A percentile compares a stretch with the other conserved stretches of the same genome.
Evolutionary conservation across 30 jellyfish, hydroid and myxozoan species (phyloP).

Genomic region (Phacellophora camtschatica): DNA sequence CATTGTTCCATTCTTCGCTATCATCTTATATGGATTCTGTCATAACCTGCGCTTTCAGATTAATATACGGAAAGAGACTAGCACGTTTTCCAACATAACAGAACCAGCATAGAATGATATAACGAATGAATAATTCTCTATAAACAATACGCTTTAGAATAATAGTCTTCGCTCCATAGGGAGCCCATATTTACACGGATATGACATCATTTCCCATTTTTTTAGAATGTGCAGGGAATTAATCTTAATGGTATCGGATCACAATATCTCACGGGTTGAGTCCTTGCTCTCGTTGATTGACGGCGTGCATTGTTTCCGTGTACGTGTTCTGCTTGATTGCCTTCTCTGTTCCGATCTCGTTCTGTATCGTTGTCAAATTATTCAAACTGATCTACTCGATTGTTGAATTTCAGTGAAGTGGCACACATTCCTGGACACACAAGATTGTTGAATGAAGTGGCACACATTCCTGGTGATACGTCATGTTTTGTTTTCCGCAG

Average conservation of each 20-base stretch:
- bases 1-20: no score
- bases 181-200: background rate
- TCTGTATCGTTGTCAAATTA: background rate
- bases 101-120: background rate
- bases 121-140: background rate
- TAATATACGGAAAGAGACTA: background rate
- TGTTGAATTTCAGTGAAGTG: background rate
- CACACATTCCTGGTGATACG: background rate
- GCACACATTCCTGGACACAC: no score
- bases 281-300: background rate
- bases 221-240: background rate
- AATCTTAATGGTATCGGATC: background rate
- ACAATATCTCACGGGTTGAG: background rate
- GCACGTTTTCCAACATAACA: no score
- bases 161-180: background rate
- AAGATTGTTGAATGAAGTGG: no score
- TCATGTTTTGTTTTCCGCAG: background rate
- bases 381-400: background rate
- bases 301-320: background rate
- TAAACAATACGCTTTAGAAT: background rate
- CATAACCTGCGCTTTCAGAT: background rate
- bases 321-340: background rate
- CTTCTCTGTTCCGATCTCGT: background rate
- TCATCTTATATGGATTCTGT: background rate
- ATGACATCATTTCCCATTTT: constrained; percentile 15